Evolutionary conservation across 2,888 invertebrate species (phyloP), one percentile per base, ranked within the genome.

Genomic region (Cosmia trapezina): DNA sequence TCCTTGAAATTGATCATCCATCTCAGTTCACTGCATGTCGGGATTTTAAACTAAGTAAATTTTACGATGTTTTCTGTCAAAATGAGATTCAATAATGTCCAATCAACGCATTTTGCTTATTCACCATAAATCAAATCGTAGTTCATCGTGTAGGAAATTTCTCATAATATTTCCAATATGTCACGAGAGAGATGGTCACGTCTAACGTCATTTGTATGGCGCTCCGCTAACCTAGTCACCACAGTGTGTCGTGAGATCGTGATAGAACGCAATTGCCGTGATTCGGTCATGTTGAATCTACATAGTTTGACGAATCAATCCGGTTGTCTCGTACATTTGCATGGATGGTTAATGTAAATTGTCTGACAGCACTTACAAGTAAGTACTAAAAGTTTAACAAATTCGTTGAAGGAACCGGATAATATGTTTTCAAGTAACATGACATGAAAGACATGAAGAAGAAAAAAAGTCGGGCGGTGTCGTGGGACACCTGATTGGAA

Each of bases 121-220:
- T 22, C 14, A 43, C 14, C 22, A 53, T 22, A 51, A 56, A 66
- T 41, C n/a, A 19, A 66, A 41, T 51, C 33, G 33, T 22, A 33
- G 54, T 22, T 63, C 5, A 8, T 2, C 33, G 11, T 63, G 0
- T 11, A 49, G 33, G 51, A 68, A 77, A 71, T 56, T 60, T 22
- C 8, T 53, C 57, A 12, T 41, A 22, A 70, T 28, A 76, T 67
- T 76, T 41, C 33, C 41, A 37, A 56, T 33, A 66, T 33, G 12
- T 61, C 67, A 77, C 56, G 14, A 17, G 59, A 28, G 77, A 53
- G 49, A 61, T 11, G 73, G 43, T 67, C 69, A 69, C 66, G 70
- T 61, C 68, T 72, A 83, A 83, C 41, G n/a, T 64, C 64, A 70
- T 75, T 83, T 70, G 65, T 57, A 54, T 70, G 61, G 22, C 59